Evolutionary conservation across 2,113 vertebrate species (phyloP), one percentile per base, ranked within the genome.

Genomic region (Platycercus adscitus): DNA sequence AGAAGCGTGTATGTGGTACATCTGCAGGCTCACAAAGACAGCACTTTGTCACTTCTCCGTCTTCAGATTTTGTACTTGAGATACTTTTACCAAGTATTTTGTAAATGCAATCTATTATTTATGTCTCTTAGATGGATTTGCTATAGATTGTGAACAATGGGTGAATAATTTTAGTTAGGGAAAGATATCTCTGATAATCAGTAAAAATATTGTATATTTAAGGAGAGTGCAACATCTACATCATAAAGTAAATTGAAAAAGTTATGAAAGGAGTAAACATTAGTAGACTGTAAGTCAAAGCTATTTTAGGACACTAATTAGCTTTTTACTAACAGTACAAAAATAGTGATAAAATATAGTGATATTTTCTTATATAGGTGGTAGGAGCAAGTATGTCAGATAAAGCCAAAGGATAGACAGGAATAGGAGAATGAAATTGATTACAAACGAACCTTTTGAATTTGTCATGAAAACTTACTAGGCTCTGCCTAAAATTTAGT

Each of bases 1-100:
- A 28, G 4, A 8, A 50, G 11, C 14, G 23, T 20, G 39, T 7
- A 2, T 26, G n/a, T 13, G 23, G 31, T 60, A 33, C 1, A 1
- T 39, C 28, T 83, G n/a, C 26, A 75, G 72, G 29, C 61, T 60
- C 44, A n/a, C 39, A 43, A 55, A 84, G 10, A 53, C 39, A 60
- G 23, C 10, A 19, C 15, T 49, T 1, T 44, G 25, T 69, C 35
- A 37, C 20, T 49, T 61, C 20, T 26, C 6, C 24, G 17, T 19
- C 12, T 83, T 79, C n/a, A 46, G 17, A 19, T 66, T 71, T 64
- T 43, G 13, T 60, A 31, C 15, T 60, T 76, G 3, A 41, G 56
- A n/a, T 66, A 12, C 13, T 53, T 81, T 6, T 47, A 28, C 19
- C 3, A 13, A 41, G 17, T 44, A 13, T 55, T 66, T 72, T 87